These are phyloP conservation scores for Melanaphis sacchari DNA, from an alignment of 1,140 invertebrate species.

Conservation along the genomic window DNA sequence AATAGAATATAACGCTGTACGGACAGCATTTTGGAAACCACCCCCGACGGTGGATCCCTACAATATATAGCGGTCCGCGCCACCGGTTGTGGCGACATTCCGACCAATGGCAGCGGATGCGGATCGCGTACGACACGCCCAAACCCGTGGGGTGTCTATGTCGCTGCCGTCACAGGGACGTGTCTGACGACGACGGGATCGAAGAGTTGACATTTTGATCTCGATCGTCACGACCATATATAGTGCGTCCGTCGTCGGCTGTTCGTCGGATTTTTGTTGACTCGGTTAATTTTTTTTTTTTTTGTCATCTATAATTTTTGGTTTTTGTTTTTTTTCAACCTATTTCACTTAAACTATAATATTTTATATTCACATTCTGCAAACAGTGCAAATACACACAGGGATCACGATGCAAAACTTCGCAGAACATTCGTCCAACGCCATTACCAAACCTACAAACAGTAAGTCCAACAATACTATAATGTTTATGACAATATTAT, in stretches of 20 bases:
- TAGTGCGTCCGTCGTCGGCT: neutral
- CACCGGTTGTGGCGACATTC: constrained; percentile 49
- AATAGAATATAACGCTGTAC: neutral
- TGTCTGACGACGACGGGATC: neutral
- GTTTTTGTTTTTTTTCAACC: neutral
- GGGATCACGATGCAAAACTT: constrained; percentile 40
- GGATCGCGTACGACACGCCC: neutral
- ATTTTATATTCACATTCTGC: neutral
- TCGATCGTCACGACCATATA: constrained; percentile 32
- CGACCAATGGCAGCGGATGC: constrained; percentile 17
- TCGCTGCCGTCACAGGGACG: constrained; percentile 11
- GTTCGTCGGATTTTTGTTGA: neutral
- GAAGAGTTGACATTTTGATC: constrained; percentile 56
- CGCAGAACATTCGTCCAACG: constrained; percentile 21
- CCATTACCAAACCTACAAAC: constrained; percentile 39
- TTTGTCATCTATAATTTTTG: neutral
- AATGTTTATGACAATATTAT: neutral
- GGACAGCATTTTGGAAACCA: constrained; percentile 17
- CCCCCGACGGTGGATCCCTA: neutral
- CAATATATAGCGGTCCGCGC: neutral
- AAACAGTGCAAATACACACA: neutral
- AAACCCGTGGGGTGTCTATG: neutral
- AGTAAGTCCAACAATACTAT: constrained; percentile 11
- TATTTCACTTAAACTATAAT: neutral
- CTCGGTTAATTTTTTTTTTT: neutral